Conservation (phyloP, 2,113 vertebrate species). For the Hystrix cristata region DNA sequence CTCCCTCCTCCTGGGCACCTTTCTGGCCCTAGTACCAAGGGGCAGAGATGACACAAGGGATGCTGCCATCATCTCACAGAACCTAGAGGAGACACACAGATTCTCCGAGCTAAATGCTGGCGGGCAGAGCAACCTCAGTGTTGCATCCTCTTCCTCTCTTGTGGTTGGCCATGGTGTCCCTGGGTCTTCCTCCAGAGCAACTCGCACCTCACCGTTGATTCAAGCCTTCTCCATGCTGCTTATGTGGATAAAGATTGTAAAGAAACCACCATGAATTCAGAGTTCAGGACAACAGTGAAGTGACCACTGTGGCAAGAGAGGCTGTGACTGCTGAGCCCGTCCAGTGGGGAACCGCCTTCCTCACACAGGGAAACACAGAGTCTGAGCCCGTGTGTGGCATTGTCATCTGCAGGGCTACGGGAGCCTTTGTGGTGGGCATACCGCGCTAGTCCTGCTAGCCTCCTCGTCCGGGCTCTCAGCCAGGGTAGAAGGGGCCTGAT, state of each 20-base stretch:
- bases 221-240: background rate
- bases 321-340: background rate
- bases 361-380: background rate
- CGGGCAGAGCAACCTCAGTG: background rate
- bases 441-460: background rate
- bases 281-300: background rate
- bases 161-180: accelerated
- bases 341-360: background rate
- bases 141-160: background rate
- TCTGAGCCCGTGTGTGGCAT: background rate
- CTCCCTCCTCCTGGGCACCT: background rate
- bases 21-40: background rate
- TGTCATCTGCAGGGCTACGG: background rate
- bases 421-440: background rate
- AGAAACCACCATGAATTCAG: background rate
- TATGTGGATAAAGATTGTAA: background rate
- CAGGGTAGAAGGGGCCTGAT: background rate
- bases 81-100: background rate
- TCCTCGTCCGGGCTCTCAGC: accelerated
- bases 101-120: background rate
- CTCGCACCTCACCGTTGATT: background rate
- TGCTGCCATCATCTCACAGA: background rate
- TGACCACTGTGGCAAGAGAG: background rate
- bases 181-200: background rate
- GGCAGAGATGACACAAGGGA: background rate